Base-by-base conservation (phyloP, 2,797 vertebrate genomes). In the Heteromormyrus szaboi region DNA sequence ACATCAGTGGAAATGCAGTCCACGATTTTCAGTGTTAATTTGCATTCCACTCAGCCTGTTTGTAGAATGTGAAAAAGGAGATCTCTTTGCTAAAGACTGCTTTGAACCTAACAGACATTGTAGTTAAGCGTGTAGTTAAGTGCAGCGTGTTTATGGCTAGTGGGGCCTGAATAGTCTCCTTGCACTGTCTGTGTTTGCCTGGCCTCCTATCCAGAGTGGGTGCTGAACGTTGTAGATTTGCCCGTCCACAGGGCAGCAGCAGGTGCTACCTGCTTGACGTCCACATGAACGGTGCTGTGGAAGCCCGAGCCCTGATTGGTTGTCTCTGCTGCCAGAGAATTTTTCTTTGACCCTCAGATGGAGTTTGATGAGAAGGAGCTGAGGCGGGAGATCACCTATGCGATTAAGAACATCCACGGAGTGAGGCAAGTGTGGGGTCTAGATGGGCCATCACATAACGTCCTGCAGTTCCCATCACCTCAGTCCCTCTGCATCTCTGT, bases 351-450 rank as follows among this genome's bases (percentile, higher is more conserved):
- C 88, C 85, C 48, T 62, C 90, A 99, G 98, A 99, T 99, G 98
- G 98, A 99, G 92, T 99, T 99, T 51, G 98, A 99, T 1, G 98
- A 99, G 94, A 99, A 99, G 92, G 98, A 99, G 89, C 88, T 99
- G 92, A 93, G 98, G 89, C 94, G 97, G 56, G 98, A 99, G 93
- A 99, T 99, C 92, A 99, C 98, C 92, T 99, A 99, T 0, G 98
- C 98, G 87, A 99, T 99, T 92, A 99, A 99, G 93, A 99, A 99
- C 94, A 99, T 99, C 93, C 98, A 99, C 0, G 98, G 98, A 33
- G 97, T 99, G 92, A 99, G 98, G 98, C 97, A 96, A 96, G 96
- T 94, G 79, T 41, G 89, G 46, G 85, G 87, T 65, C 12, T 51
- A 9, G 14, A 14, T 17, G 46, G 11, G 11, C 5, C 4, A 2